Conservation (phyloP, 2,797 vertebrate genomes). For the Notoglanidium macrostoma region DNA sequence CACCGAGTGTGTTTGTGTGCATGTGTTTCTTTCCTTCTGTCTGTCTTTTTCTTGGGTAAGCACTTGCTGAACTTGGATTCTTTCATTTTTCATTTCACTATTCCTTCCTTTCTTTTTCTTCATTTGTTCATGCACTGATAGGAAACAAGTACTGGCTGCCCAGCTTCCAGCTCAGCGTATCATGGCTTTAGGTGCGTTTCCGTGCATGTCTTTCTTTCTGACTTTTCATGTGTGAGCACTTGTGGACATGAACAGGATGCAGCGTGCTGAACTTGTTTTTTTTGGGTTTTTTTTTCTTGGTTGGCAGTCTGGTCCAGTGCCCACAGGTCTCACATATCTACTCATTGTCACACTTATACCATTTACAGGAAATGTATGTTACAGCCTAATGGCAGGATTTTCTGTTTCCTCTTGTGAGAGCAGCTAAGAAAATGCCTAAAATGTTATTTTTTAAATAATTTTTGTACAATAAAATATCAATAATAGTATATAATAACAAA, state of each 20-base stretch:
- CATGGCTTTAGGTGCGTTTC: neutral
- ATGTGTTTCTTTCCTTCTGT: neutral
- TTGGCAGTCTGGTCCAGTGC: neutral
- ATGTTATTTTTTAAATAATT: neutral
- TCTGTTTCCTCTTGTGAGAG: neutral
- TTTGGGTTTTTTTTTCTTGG: neutral
- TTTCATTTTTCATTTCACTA: neutral
- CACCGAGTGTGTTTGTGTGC: neutral
- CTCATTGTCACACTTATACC: neutral
- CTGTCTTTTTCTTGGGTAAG: neutral
- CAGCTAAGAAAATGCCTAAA: neutral
- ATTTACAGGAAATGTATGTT: neutral
- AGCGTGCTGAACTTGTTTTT: neutral
- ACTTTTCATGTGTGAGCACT: neutral
- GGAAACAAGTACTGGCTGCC: neutral
- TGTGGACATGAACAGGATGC: neutral
- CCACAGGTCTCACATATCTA: neutral
- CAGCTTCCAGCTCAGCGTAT: neutral
- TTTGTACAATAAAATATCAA: neutral
- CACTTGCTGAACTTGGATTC: neutral
- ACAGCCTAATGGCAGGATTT: neutral
- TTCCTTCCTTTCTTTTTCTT: neutral
- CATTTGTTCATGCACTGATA: neutral
- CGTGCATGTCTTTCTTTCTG: neutral
- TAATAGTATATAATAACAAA: no score